Percentiles rank a stretch among this genome's conserved stretches.
phyloP scores from a whole-genome alignment of 2,797 vertebrate genomes.

The Megalops cyprinoides region DNA sequence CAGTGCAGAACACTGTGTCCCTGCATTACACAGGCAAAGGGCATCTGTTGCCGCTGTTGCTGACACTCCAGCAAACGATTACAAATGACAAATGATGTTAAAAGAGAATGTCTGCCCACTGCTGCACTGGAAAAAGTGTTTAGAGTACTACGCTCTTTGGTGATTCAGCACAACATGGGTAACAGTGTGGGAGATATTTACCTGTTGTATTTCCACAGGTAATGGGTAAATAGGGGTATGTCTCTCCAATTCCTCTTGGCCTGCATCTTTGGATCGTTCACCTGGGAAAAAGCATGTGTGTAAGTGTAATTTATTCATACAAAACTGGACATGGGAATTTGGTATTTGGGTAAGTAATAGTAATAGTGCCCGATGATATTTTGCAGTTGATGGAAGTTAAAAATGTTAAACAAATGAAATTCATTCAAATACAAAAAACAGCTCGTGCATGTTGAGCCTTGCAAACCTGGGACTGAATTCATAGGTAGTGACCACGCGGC shows the following conservation, averaged over 20 bases:
- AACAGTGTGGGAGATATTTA: conserved; percentile 52
- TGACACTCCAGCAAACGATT: conserved; percentile 1
- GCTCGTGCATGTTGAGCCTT: not conserved
- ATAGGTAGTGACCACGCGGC: not conserved
- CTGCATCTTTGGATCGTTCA: conserved; percentile 28
- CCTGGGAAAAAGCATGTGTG: not conserved
- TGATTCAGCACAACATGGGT: conserved; percentile 14
- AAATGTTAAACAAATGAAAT: not conserved
- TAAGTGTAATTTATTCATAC: not conserved
- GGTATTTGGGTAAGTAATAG: not conserved
- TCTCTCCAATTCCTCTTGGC: conserved; percentile 68
- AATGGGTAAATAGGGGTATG: conserved; percentile 73
- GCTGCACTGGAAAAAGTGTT: not conserved
- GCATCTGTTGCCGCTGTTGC: not conserved
- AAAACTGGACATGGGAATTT: not conserved
- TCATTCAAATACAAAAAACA: not conserved
- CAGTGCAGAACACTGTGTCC: not conserved
- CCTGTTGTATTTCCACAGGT: conserved; percentile 86
- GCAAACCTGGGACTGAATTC: not conserved
- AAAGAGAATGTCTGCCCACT: not conserved
- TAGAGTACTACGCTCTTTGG: conserved; percentile 38
- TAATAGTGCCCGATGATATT: not conserved
- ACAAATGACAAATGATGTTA: not conserved
- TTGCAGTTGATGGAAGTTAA: not conserved
- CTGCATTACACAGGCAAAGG: not conserved